Conservation (phyloP, 2,797 vertebrate genomes). For the Basileuterus tristriatus region DNA sequence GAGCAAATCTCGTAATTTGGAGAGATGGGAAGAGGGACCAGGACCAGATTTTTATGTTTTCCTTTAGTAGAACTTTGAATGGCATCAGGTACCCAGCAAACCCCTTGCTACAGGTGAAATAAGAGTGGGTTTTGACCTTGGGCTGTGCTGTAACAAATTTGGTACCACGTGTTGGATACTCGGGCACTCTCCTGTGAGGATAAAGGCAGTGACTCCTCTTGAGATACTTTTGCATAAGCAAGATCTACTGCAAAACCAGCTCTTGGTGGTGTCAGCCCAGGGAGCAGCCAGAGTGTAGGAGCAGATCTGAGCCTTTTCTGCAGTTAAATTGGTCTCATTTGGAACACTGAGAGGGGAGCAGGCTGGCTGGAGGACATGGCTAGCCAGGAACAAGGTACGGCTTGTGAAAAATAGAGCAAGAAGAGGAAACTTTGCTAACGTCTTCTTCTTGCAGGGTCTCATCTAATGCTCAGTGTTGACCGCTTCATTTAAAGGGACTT, state of each 20-base stretch:
- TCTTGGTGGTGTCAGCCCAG: neutral
- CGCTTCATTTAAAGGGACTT: neutral
- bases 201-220: neutral
- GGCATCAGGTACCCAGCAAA: neutral
- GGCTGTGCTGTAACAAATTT: neutral
- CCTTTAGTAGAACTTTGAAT: neutral
- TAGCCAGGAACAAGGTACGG: neutral
- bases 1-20: neutral
- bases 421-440: neutral
- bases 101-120: neutral
- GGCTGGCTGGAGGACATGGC: neutral
- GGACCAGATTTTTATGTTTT: neutral
- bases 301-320: neutral
- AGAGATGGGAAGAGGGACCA: neutral
- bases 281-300: neutral
- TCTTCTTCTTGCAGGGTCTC: neutral
- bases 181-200: fast-evolving
- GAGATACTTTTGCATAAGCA: neutral
- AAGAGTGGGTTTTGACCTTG: neutral
- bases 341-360: neutral
- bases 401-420: neutral
- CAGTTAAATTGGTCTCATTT: neutral
- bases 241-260: fast-evolving
- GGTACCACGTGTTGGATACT: neutral
- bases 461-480: neutral